Base-by-base conservation (phyloP, 1,140 invertebrate species). In the Drosophila orosa region DNA sequence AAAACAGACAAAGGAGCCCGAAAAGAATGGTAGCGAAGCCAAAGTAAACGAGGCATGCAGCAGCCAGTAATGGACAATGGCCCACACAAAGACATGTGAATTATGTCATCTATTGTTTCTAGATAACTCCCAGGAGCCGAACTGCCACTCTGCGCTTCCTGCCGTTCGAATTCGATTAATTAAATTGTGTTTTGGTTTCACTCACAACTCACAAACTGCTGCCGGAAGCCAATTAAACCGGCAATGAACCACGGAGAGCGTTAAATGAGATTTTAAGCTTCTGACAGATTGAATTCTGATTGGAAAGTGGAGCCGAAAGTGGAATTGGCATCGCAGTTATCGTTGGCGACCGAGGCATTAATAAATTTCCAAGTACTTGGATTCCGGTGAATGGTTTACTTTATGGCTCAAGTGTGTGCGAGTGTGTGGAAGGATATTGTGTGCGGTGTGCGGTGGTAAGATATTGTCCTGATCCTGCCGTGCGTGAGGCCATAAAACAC, bases 381-480 rank as follows among this genome's bases (percentile, higher is more conserved):
- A 73, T 59, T 59, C 78, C 56, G 42, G 71, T 73, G 66, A 65
- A 74, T 69, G 74, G 75, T 79, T 79, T 87, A 87, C 75, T 87
- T 86, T 76, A 86, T 87, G 83, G 60, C 81, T 67, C 67, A 81
- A 66, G 78, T 69, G 68, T 63, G 73, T 54, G 33, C 12, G 39
- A 27, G 39, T 39, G 39, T 40, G 42, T 8, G 22, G 24, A 67
- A 27, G 40, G 40, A 27, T 27, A 54, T 52, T 24, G 19, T 67
- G 54, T 50, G 56, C 59, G 74, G 69, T 78, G 65, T 74, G 50
- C 39, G 62, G 42, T 29, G 63, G 68, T 60, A 85, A 86, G 79
- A 87, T 82, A 86, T 86, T 86, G 83, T 87, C 83, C 83, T 82
- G 83, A 62, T 82, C 83, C 79, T 87, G 83, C 75, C 78, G 82